Evolutionary conservation across 1,140 invertebrate species (phyloP).

Genomic region (Drosophila lowei): DNA sequence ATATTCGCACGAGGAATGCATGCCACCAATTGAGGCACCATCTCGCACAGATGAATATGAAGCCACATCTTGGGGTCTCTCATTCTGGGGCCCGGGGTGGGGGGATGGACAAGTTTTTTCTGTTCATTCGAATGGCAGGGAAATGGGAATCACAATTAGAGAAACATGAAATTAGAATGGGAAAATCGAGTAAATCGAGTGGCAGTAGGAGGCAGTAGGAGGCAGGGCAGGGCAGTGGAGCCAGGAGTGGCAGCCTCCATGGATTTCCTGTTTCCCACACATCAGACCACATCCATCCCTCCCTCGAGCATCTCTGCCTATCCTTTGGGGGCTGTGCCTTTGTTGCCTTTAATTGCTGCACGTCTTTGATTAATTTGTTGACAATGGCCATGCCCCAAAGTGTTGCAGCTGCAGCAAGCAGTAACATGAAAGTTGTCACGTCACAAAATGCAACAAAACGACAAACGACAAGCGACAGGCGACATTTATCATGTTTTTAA

Average conservation of each 20-base stretch:
- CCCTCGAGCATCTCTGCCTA: too few species aligned
- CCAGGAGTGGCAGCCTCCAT: constrained; percentile 5
- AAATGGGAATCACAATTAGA: constrained; percentile 64
- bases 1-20: constrained; percentile 53
- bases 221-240: background rate
- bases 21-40: background rate
- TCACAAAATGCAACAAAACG: constrained; percentile 43
- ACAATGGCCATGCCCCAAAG: constrained; percentile 54
- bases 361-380: constrained; percentile 77
- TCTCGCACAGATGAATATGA: constrained; percentile 57
- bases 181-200: background rate
- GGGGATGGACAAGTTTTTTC: too few species aligned
- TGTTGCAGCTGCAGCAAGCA: constrained; percentile 48
- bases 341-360: constrained; percentile 57
- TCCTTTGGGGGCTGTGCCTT: constrained; percentile 6
- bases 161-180: constrained; percentile 58
- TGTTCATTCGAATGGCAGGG: constrained; percentile 35
- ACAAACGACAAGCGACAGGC: constrained; percentile 76
- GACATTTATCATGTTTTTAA: constrained; percentile 79
- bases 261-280: constrained; percentile 7
- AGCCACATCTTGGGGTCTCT: constrained; percentile 20
- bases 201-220: background rate
- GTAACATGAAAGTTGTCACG: constrained; percentile 74
- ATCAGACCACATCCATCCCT: background rate
- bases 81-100: background rate